Percentiles rank a stretch among this genome's conserved stretches.
These are phyloP conservation scores for Sitodiplosis mosellana DNA, from an alignment of 1,140 invertebrate species.

Conservation along the genomic window DNA sequence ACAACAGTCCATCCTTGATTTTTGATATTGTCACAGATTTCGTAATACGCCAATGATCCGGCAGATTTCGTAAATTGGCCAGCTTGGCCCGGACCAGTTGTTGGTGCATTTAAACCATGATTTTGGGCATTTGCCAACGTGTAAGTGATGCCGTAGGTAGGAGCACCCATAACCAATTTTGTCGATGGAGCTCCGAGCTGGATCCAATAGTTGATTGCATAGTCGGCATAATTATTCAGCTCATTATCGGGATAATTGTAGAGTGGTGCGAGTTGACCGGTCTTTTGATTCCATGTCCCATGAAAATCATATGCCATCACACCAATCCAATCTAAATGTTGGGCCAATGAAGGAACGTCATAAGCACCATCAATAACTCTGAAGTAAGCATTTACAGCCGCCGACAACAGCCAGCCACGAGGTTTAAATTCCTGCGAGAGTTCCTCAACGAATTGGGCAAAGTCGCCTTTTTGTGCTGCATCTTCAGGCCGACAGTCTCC, in stretches of 20 bases:
- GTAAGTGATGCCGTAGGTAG: constrained; percentile 45
- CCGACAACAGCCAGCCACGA: no score
- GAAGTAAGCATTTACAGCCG: no score
- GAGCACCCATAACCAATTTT: constrained; percentile 46
- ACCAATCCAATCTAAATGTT: constrained; percentile 32
- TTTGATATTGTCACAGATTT: neutral
- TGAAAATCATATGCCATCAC: constrained; percentile 49
- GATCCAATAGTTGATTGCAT: constrained; percentile 68
- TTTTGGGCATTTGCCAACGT: constrained; percentile 28
- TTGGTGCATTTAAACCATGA: constrained; percentile 30
- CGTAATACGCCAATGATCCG: constrained; percentile 44
- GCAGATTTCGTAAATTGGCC: constrained; percentile 44
- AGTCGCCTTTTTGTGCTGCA: constrained; percentile 46
- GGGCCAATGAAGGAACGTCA: no score
- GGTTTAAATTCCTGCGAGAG: no score
- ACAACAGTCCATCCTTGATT: neutral
- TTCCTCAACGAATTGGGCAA: no score
- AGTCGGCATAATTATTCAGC: constrained; percentile 29
- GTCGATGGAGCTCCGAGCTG: constrained; percentile 45
- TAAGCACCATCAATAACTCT: no score
- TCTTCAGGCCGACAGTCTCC: constrained; percentile 59
- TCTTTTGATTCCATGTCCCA: constrained; percentile 31
- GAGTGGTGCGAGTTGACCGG: constrained; percentile 35
- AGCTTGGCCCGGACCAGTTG: constrained; percentile 30
- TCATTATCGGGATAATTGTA: constrained; percentile 9